Percentiles rank a stretch among this genome's conserved stretches.
Evolutionary conservation across 2,797 vertebrate genomes (phyloP).

Genomic region (Macropodus opercularis): DNA sequence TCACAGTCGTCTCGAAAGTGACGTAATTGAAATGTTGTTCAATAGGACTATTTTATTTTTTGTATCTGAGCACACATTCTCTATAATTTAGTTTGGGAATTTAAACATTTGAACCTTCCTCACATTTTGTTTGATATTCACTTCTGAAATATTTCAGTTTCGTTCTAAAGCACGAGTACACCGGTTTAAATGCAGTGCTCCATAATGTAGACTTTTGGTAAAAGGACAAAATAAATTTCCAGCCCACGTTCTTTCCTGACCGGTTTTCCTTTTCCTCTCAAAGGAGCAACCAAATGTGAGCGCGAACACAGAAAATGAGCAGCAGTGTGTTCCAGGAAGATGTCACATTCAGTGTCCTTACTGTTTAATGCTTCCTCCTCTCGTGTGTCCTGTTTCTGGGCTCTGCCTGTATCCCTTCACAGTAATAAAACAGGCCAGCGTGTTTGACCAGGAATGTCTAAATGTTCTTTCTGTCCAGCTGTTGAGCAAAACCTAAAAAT

Average conservation of each 20-base stretch:
- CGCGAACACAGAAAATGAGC: constrained; percentile 26
- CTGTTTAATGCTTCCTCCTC: constrained; percentile 54
- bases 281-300: constrained; percentile 19
- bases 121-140: background rate
- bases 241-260: constrained; percentile 28
- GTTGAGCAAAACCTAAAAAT: background rate
- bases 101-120: background rate
- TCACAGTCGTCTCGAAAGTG: no score
- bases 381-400: constrained; percentile 51
- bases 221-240: background rate
- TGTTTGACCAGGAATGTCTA: constrained; percentile 4
- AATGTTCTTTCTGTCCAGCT: background rate
- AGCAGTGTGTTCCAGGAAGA: constrained; percentile 49
- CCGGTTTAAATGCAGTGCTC: background rate
- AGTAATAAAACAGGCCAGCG: constrained; percentile 31
- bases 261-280: constrained; percentile 27
- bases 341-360: constrained; percentile 33
- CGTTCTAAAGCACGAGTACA: background rate
- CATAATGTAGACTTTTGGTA: background rate
- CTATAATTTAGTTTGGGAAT: background rate
- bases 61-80: no score
- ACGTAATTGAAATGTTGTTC: no score
- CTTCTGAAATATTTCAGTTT: background rate
- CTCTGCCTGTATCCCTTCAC: constrained; percentile 15
- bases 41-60: no score